These are phyloP conservation scores for Lordiphosa mommai DNA, from an alignment of 1,140 invertebrate species.

Conservation along the genomic window DNA sequence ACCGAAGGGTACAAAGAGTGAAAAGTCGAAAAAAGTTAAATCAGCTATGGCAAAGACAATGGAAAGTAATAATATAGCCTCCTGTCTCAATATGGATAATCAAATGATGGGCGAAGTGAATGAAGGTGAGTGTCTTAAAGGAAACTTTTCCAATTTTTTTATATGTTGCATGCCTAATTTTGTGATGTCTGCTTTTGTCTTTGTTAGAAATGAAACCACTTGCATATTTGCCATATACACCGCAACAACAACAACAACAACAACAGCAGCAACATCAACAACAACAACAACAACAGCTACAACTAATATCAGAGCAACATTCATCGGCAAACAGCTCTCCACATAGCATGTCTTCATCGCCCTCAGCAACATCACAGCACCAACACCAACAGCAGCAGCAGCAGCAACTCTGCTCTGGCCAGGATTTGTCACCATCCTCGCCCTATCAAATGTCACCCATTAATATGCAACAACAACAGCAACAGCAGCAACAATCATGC, in stretches of 20 bases:
- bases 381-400: slow-evolving; percentile 46
- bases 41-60: slow-evolving; percentile 14
- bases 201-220: slow-evolving; percentile 55
- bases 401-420: slow-evolving; percentile 47
- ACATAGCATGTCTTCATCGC: slow-evolving; percentile 64
- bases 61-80: slow-evolving; percentile 18
- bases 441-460: slow-evolving; percentile 62
- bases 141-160: neutral
- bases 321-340: slow-evolving; percentile 60
- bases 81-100: slow-evolving; percentile 30
- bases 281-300: slow-evolving; percentile 31
- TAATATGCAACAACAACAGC: slow-evolving; percentile 61
- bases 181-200: slow-evolving; percentile 64
- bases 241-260: slow-evolving; percentile 41
- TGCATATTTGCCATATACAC: slow-evolving; percentile 66
- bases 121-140: slow-evolving; percentile 43
- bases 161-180: slow-evolving; percentile 63
- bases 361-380: slow-evolving; percentile 40
- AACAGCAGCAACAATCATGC: slow-evolving; percentile 54
- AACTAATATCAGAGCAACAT: slow-evolving; percentile 41
- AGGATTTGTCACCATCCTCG: slow-evolving; percentile 62
- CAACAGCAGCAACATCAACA: slow-evolving; percentile 24
- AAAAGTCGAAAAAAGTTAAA: slow-evolving; percentile 60
- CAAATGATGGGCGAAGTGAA: slow-evolving; percentile 30
- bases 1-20: slow-evolving; percentile 84